Evolutionary conservation across 2,888 invertebrate genomes (phyloP).

Genomic region (Timandra comae): DNA sequence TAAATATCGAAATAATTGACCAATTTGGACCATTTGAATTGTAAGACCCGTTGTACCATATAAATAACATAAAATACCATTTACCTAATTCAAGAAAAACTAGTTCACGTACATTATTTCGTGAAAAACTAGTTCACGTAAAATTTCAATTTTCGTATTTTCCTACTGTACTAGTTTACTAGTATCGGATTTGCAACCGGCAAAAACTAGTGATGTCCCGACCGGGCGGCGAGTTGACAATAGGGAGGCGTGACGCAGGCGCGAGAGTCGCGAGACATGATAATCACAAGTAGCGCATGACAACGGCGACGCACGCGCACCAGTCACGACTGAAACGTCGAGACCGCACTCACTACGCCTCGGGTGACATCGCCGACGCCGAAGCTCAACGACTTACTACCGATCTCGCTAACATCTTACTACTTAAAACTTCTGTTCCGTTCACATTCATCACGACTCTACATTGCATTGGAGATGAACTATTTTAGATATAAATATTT

Average conservation of each 20-base stretch:
- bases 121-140: slow-evolving; percentile 11
- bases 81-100: slow-evolving; percentile 12
- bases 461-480: too few species aligned
- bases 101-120: slow-evolving; percentile 14
- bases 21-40: too few species aligned
- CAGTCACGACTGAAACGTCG: slow-evolving; percentile 49
- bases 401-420: slow-evolving; percentile 41
- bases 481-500: too few species aligned
- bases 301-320: slow-evolving; percentile 60
- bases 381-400: neutral
- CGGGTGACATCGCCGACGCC: slow-evolving; percentile 5
- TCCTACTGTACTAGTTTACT: slow-evolving; percentile 23
- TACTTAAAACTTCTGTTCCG: slow-evolving; percentile 24
- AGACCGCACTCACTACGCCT: slow-evolving; percentile 24
- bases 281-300: slow-evolving; percentile 70
- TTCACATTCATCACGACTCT: slow-evolving; percentile 39
- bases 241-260: slow-evolving; percentile 45
- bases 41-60: too few species aligned
- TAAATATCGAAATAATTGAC: too few species aligned
- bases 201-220: slow-evolving; percentile 28
- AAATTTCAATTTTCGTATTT: slow-evolving; percentile 40
- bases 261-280: slow-evolving; percentile 58
- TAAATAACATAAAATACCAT: slow-evolving; percentile 3
- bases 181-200: slow-evolving; percentile 28
- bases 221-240: slow-evolving; percentile 27